Conservation (phyloP, 2,113 vertebrate species). For the Cynocephalus volans region DNA sequence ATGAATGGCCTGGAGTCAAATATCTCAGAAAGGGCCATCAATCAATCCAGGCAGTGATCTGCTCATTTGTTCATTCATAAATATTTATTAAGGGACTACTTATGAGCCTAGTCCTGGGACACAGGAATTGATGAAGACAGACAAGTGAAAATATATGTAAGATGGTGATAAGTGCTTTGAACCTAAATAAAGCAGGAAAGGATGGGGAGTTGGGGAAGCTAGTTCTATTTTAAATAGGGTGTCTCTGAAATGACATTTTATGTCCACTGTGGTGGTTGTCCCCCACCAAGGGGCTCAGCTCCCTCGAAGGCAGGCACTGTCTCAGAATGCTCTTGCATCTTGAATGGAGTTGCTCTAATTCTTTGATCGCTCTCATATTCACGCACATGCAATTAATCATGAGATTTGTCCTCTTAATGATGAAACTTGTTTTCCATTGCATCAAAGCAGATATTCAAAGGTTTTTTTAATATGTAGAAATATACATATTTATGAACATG, state of each 20-base stretch:
- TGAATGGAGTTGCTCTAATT: neutral
- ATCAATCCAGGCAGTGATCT: neutral
- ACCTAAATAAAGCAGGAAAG: neutral
- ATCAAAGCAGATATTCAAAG: neutral
- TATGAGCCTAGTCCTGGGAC: neutral
- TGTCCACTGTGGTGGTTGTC: neutral
- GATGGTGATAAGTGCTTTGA: neutral
- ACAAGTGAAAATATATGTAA: neutral
- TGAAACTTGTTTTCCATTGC: neutral
- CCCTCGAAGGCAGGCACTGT: fast-evolving
- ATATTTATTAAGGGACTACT: neutral
- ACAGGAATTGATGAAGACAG: neutral
- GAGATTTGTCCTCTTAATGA: neutral
- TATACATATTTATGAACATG: neutral
- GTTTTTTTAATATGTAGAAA: neutral
- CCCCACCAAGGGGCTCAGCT: neutral
- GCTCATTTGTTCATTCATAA: neutral
- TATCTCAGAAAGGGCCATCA: neutral
- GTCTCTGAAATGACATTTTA: neutral
- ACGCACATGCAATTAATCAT: neutral
- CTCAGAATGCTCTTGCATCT: neutral
- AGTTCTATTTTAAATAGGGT: neutral
- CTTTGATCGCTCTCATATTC: neutral
- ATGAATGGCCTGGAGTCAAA: neutral
- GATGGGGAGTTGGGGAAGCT: neutral